A percentile compares a stretch with the other conserved stretches of the same genome.
These are phyloP conservation scores for Drosophila melanosoma DNA, from an alignment of 2,888 invertebrate species.

Conservation along the genomic window DNA sequence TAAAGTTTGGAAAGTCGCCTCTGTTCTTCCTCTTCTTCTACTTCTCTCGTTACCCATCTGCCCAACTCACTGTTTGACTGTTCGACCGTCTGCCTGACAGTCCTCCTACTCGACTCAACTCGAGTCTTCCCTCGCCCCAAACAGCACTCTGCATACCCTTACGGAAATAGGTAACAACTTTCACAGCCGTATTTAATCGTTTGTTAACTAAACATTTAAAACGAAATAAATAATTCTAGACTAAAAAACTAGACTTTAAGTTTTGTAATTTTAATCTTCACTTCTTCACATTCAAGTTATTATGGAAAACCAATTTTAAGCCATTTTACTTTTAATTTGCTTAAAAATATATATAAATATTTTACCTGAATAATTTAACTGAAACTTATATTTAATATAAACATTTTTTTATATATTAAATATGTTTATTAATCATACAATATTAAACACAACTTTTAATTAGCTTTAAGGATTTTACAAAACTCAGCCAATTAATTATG, in stretches of 20 bases:
- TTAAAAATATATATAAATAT: not conserved
- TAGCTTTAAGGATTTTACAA: not conserved
- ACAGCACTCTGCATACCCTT: conserved; percentile 35
- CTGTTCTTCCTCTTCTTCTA: conserved; percentile 9
- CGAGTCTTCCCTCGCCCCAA: conserved; percentile 29
- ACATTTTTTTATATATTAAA: not conserved
- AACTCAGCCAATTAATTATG: not conserved
- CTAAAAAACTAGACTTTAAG: not conserved
- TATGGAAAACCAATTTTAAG: not conserved
- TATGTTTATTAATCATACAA: not conserved
- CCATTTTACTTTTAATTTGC: not conserved
- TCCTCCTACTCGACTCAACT: conserved; percentile 32
- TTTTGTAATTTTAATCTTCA: too few species aligned
- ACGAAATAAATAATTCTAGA: not conserved
- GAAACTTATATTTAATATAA: not conserved
- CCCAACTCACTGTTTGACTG: conserved; percentile 6
- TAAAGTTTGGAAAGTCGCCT: conserved; percentile 65
- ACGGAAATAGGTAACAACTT: not conserved
- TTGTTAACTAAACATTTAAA: not conserved
- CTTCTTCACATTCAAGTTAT: too few species aligned
- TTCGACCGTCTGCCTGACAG: not conserved
- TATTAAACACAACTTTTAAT: not conserved
- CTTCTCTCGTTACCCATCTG: conserved; percentile 9
- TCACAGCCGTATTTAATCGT: not conserved
- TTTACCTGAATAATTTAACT: not conserved